phyloP scores from a whole-genome alignment of 2,888 invertebrate species.

The Drosophila paramelanica region DNA sequence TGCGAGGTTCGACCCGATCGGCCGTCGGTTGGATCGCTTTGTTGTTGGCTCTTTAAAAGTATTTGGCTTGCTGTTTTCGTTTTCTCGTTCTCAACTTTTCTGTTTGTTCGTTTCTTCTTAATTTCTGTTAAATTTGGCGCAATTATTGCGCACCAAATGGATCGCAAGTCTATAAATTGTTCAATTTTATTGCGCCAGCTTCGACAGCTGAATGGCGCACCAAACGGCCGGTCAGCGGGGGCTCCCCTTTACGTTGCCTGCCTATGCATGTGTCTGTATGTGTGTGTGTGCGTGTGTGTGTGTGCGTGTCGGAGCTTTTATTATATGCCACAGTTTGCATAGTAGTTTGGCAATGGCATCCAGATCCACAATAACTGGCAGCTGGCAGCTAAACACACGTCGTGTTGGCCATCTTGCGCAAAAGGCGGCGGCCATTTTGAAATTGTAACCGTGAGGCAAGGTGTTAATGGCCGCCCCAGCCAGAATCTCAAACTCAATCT shows the following conservation, averaged over 20 bases:
- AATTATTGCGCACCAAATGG: constrained; percentile 77
- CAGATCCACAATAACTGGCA: constrained; percentile 41
- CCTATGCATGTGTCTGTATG: constrained; percentile 19
- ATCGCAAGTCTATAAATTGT: constrained; percentile 81
- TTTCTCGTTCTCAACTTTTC: constrained; percentile 7
- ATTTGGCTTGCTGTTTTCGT: constrained; percentile 22
- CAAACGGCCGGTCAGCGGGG: constrained; percentile 23
- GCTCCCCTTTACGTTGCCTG: constrained; percentile 11
- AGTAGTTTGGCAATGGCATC: constrained; percentile 76
- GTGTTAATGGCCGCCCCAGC: constrained; percentile 41
- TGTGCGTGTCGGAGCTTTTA: constrained; percentile 40
- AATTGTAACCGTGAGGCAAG: constrained; percentile 45
- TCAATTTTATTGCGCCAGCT: constrained; percentile 82
- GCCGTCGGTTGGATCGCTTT: constrained; percentile 3
- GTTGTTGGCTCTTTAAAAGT: constrained; percentile 37
- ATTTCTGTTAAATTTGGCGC: constrained; percentile 71
- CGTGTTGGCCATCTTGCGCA: constrained; percentile 76
- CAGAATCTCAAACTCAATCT: not conserved
- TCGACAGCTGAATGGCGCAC: constrained; percentile 82
- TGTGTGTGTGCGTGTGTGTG: constrained; percentile 16
- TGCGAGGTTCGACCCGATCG: constrained; percentile 14
- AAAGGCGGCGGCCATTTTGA: constrained; percentile 69
- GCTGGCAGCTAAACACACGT: constrained; percentile 50
- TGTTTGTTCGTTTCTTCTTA: constrained; percentile 36
- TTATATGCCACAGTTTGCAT: constrained; percentile 69